Evolutionary conservation across 1,140 invertebrate species (phyloP).

Genomic region (Himalopsyche phryganea): DNA sequence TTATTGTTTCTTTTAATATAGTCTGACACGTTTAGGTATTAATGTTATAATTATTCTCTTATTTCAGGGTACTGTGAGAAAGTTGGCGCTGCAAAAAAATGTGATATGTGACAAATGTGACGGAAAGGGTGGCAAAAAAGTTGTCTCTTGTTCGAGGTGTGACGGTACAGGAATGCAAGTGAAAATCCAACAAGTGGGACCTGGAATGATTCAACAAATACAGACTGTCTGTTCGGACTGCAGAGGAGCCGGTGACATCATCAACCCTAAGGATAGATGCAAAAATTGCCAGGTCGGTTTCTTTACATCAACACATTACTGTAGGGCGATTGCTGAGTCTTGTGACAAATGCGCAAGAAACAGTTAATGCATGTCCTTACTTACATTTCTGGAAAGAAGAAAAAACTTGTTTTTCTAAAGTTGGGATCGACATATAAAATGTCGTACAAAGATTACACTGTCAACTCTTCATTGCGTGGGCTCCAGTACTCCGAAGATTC

Average conservation of each 20-base stretch:
- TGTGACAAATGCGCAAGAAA: too few relatives aligned
- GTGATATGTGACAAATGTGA: constrained; percentile 98
- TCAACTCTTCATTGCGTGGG: too few relatives aligned
- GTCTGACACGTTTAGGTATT: too few relatives aligned
- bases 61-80: constrained; percentile 75
- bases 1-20: too few relatives aligned
- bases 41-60: too few relatives aligned
- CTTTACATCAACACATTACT: neutral
- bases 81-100: constrained; percentile 94
- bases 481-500: too few relatives aligned
- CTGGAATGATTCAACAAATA: constrained; percentile 95
- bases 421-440: too few relatives aligned
- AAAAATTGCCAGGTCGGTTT: constrained; percentile 71
- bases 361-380: too few relatives aligned
- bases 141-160: constrained; percentile 83
- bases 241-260: constrained; percentile 81
- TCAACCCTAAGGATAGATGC: constrained; percentile 87
- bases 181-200: constrained; percentile 86
- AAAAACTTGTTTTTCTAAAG: neutral
- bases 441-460: too few relatives aligned
- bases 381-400: too few relatives aligned
- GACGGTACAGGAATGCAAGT: constrained; percentile 89
- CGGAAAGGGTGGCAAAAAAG: constrained; percentile 92
- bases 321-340: neutral
- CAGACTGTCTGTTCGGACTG: constrained; percentile 88